Percentiles rank a stretch among this genome's conserved stretches.
Evolutionary conservation across 2,888 invertebrate genomes (phyloP).

Genomic region (Chrysolina americana): DNA sequence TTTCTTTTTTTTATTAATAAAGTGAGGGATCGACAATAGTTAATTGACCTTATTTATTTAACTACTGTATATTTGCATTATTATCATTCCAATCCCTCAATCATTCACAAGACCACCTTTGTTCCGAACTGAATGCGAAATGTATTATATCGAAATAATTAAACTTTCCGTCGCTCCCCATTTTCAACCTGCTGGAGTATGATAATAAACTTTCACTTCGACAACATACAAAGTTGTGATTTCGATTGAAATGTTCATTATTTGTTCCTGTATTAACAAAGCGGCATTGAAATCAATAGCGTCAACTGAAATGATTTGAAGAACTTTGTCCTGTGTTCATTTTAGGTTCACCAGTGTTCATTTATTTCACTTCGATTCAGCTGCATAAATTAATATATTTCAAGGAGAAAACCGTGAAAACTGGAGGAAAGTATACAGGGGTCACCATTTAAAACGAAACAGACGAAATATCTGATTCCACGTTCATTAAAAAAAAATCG

Average conservation of each 20-base stretch:
- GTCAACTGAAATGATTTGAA: neutral
- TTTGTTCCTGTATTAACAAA: neutral
- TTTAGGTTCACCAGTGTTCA: too few species aligned
- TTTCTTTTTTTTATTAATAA: too few species aligned
- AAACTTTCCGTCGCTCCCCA: conserved; percentile 28
- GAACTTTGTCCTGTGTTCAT: neutral
- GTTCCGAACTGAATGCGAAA: conserved; percentile 27
- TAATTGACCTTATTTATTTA: too few species aligned
- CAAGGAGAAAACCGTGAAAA: too few species aligned
- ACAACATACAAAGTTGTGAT: conserved; percentile 13
- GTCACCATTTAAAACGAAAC: too few species aligned
- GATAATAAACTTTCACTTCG: conserved; percentile 32
- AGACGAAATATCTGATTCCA: too few species aligned
- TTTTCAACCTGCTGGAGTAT: conserved; percentile 27
- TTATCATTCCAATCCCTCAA: neutral
- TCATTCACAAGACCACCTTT: conserved; percentile 25
- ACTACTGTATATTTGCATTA: neutral
- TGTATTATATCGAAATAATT: conserved; percentile 35
- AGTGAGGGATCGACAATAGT: too few species aligned
- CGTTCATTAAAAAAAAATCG: too few species aligned
- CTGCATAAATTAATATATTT: too few species aligned
- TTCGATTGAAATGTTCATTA: conserved; percentile 6
- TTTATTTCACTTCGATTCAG: too few species aligned
- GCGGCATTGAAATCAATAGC: neutral
- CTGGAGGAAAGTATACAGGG: too few species aligned